phyloP scores from a whole-genome alignment of 2,113 vertebrate species.

The Tympanuchus pallidicinctus region DNA sequence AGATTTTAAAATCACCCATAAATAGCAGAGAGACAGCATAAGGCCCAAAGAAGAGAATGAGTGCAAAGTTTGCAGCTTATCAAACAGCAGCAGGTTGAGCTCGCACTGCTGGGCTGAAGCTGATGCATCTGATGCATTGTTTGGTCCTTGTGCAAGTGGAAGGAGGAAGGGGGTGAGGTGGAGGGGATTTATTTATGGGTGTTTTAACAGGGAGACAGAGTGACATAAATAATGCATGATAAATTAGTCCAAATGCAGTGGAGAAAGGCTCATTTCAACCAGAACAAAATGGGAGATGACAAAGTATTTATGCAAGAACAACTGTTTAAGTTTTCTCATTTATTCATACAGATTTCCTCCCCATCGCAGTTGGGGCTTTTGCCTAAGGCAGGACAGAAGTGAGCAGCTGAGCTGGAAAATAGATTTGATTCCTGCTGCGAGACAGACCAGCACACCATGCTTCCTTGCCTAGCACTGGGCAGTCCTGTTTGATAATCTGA shows the following conservation, averaged over 20 bases:
- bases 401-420: not conserved
- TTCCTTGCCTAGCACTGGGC: not conserved
- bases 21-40: not conserved
- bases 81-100: not conserved
- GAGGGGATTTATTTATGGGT: not conserved
- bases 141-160: not conserved
- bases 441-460: fast-evolving
- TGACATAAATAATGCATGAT: slow-evolving; percentile 42
- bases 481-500: not conserved
- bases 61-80: not conserved
- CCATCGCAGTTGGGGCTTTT: not conserved
- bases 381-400: not conserved
- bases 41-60: not conserved
- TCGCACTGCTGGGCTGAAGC: not conserved
- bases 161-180: not conserved
- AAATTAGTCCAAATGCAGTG: not conserved
- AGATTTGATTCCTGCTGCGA: not conserved
- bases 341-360: slow-evolving; percentile 2
- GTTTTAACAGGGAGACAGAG: not conserved
- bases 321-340: slow-evolving; percentile 21
- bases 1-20: not conserved
- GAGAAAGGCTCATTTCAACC: slow-evolving; percentile 24
- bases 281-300: slow-evolving; percentile 40
- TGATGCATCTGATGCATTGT: not conserved
- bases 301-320: not conserved